Evolutionary conservation across 2,797 vertebrate species (phyloP).

Genomic region (Luscinia megarhynchos): DNA sequence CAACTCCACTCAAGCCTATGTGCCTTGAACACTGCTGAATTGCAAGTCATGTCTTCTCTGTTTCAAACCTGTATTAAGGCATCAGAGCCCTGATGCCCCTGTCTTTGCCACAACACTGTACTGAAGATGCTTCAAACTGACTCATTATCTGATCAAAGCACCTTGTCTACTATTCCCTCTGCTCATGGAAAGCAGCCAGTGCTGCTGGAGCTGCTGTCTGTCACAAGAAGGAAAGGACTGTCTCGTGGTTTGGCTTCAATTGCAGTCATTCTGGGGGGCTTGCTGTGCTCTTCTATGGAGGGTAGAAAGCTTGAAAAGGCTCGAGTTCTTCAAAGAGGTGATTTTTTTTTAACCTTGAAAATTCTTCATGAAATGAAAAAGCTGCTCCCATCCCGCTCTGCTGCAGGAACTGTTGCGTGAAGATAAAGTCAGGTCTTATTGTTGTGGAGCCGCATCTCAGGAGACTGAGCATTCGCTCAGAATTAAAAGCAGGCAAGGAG

Average conservation of each 20-base stretch:
- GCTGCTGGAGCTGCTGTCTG: neutral
- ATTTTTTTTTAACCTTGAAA: neutral
- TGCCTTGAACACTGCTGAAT: neutral
- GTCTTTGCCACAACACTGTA: neutral
- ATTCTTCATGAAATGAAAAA: neutral
- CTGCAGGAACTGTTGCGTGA: neutral
- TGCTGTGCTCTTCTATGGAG: neutral
- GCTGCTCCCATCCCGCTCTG: neutral
- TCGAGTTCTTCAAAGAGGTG: neutral
- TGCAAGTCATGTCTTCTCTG: neutral
- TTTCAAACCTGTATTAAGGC: neutral
- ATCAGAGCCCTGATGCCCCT: neutral
- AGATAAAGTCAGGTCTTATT: conserved; percentile 46
- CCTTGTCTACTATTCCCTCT: neutral
- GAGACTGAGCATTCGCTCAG: neutral
- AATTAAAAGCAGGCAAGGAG: neutral
- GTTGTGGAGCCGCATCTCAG: conserved; percentile 23
- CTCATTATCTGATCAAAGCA: neutral
- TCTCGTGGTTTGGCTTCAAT: neutral
- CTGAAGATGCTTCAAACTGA: neutral
- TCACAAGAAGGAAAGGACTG: neutral
- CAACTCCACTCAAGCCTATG: neutral
- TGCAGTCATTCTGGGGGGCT: neutral
- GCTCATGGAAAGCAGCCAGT: neutral
- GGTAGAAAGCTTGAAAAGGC: neutral